Conservation (phyloP, 2,888 invertebrate species). For the Caenorhabditis uteleia region DNA sequence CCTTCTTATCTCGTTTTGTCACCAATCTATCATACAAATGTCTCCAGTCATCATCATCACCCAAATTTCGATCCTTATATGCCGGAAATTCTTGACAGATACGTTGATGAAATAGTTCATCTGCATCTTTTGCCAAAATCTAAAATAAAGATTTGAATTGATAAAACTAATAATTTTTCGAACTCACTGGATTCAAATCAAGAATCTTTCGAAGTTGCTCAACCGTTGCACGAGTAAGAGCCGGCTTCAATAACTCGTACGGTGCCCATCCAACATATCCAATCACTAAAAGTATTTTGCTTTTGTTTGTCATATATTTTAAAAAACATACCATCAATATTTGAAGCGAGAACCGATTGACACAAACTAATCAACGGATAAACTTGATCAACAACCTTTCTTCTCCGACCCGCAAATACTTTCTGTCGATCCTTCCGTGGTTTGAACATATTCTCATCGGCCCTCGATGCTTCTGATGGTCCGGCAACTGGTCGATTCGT, state of each 20-base stretch:
- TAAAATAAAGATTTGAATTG: neutral
- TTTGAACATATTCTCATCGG: slow-evolving; percentile 34
- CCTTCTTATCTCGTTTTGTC: slow-evolving; percentile 13
- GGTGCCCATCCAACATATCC: slow-evolving; percentile 31
- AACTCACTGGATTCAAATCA: slow-evolving; percentile 16
- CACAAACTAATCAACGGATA: slow-evolving; percentile 14
- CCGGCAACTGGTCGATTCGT: neutral
- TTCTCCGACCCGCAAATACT: slow-evolving; percentile 31
- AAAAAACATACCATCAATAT: slow-evolving; percentile 16
- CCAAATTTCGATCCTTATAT: slow-evolving; percentile 16
- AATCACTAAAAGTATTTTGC: slow-evolving; percentile 14
- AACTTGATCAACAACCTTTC: slow-evolving; percentile 14
- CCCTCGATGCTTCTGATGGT: slow-evolving; percentile 8
- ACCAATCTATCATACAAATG: slow-evolving; percentile 21
- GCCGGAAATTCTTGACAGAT: slow-evolving; percentile 23
- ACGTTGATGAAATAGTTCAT: slow-evolving; percentile 16
- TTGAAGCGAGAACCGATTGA: slow-evolving; percentile 15
- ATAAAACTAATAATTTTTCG: neutral
- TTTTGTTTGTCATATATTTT: neutral
- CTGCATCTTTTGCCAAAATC: slow-evolving; percentile 17
- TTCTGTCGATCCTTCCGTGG: slow-evolving; percentile 32
- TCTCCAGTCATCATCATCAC: slow-evolving; percentile 7
- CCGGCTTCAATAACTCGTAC: slow-evolving; percentile 21
- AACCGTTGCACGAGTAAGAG: slow-evolving; percentile 6
- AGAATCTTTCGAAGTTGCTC: slow-evolving; percentile 23